Evolutionary conservation across 2,888 invertebrate genomes (phyloP).

Genomic region (Sarcophaga carnaria): DNA sequence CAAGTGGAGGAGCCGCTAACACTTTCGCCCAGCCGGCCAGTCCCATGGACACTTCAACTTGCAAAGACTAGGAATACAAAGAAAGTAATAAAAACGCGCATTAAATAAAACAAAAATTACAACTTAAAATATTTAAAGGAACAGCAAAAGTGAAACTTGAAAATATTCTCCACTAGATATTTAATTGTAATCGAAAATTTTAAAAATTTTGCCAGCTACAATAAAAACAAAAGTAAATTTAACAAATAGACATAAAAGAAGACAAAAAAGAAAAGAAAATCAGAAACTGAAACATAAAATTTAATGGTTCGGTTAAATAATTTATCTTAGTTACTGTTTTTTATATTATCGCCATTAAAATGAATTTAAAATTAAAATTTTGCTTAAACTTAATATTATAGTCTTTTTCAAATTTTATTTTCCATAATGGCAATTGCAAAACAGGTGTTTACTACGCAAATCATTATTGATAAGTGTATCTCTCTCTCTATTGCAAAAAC

Average conservation of each 20-base stretch:
- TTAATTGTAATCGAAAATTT: background rate
- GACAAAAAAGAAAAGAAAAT: background rate
- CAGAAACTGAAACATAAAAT: background rate
- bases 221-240: background rate
- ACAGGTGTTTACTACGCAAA: slow-evolving; percentile 3
- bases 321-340: background rate
- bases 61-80: slow-evolving; percentile 83
- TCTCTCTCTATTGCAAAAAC: background rate
- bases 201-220: background rate
- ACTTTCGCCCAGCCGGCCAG: slow-evolving; percentile 85
- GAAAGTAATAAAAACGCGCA: slow-evolving; percentile 9
- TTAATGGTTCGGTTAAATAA: background rate
- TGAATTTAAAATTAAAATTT: background rate
- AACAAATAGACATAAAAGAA: background rate
- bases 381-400: slow-evolving; percentile 14
- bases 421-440: background rate
- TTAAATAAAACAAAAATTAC: slow-evolving; percentile 13
- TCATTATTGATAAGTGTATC: slow-evolving; percentile 18
- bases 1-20: slow-evolving; percentile 74
- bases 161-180: background rate
- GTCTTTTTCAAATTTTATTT: background rate
- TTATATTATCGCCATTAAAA: slow-evolving; percentile 15
- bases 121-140: slow-evolving; percentile 8
- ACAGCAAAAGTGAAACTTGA: slow-evolving; percentile 39
- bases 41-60: slow-evolving; percentile 88